phyloP scores from a whole-genome alignment of 2,888 invertebrate genomes.

The Anodontia alba region DNA sequence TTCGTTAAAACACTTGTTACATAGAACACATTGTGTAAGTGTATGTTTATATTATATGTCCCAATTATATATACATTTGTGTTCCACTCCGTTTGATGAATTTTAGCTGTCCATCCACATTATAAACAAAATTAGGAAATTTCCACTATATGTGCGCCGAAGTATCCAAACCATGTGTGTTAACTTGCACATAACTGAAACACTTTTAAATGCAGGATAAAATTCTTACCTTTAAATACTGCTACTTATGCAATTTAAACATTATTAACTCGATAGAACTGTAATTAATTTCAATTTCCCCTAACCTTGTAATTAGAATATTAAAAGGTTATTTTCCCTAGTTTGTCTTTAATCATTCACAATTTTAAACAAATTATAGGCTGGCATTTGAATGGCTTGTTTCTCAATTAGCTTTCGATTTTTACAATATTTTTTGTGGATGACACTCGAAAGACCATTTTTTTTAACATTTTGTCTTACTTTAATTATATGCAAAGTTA shows the following conservation, averaged over 20 bases:
- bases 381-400: constrained; percentile 47
- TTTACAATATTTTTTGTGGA: not conserved
- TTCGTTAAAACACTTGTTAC: no score
- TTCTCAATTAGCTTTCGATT: not conserved
- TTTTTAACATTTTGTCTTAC: no score
- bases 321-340: constrained; percentile 27
- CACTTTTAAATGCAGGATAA: not conserved
- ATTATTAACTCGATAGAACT: constrained; percentile 43
- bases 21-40: no score
- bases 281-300: constrained; percentile 62
- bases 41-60: no score
- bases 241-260: constrained; percentile 56
- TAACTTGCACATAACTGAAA: not conserved
- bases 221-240: not conserved
- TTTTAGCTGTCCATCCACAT: no score
- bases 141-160: no score
- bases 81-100: no score
- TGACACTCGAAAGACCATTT: no score
- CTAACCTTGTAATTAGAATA: constrained; percentile 48
- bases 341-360: constrained; percentile 56
- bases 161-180: no score
- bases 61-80: no score
- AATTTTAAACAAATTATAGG: constrained; percentile 59
- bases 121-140: no score
- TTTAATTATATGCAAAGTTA: no score